Percentiles rank a stretch among this genome's conserved stretches.
Evolutionary conservation across 64 coral and sea anemone species (phyloP).

Genomic region (Pocillopora damicornis): DNA sequence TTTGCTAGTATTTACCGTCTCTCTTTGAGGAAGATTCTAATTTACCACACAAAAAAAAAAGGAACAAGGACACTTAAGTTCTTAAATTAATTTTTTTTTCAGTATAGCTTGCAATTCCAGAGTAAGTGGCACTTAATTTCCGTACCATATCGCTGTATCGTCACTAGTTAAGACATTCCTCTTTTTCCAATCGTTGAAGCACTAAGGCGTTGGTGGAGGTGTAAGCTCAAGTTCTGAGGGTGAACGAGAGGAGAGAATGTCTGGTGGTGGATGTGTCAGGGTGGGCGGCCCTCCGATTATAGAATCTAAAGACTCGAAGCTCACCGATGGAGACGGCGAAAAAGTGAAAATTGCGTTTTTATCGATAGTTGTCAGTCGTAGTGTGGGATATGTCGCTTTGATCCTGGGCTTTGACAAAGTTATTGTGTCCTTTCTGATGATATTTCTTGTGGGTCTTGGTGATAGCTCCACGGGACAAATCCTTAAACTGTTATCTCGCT

Average conservation of each 20-base stretch:
- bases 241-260: slow-evolving; percentile 24
- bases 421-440: not conserved
- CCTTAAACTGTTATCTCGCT: slow-evolving; percentile 11
- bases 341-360: slow-evolving; percentile 13
- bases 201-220: not conserved
- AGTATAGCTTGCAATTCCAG: not conserved
- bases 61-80: not conserved
- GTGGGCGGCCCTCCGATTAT: not conserved
- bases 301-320: slow-evolving; percentile 26
- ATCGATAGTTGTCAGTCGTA: slow-evolving; percentile 15
- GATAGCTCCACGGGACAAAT: slow-evolving; percentile 22
- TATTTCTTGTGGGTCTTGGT: not conserved
- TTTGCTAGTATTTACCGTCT: too few species aligned
- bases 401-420: not conserved
- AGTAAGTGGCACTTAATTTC: not conserved
- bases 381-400: slow-evolving; percentile 22
- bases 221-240: slow-evolving; percentile 18
- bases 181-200: not conserved
- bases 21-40: not conserved
- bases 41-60: not conserved
- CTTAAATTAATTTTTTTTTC: not conserved
- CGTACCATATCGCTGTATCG: not conserved
- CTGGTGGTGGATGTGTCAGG: slow-evolving; percentile 16
- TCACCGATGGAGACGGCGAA: slow-evolving; percentile 3
- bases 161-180: not conserved